These are phyloP conservation scores for Platyrinchus mystaceus DNA, from an alignment of 2,797 vertebrate genomes.

Conservation along the genomic window DNA sequence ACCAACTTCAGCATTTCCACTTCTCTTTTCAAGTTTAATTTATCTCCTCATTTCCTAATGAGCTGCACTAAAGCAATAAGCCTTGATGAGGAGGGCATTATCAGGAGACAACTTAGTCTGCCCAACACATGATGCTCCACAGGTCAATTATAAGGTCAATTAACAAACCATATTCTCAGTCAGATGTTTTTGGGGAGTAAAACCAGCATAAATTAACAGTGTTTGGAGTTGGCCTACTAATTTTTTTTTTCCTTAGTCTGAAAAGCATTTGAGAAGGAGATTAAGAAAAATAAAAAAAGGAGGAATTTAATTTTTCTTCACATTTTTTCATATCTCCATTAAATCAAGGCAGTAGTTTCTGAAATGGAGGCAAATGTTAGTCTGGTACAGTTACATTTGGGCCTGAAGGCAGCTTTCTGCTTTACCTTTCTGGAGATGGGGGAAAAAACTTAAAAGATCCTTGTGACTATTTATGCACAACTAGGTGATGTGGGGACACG, in stretches of 20 bases:
- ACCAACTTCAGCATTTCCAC: not conserved
- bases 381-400: not conserved
- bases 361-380: not conserved
- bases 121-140: not conserved
- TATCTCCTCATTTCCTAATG: not conserved
- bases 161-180: not conserved
- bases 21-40: not conserved
- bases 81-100: not conserved
- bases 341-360: not conserved
- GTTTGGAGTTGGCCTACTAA: not conserved
- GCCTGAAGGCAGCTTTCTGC: not conserved
- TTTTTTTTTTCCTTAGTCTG: not conserved
- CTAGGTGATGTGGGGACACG: rapidly evolving
- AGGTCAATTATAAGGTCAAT: constrained; percentile 23
- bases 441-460: not conserved
- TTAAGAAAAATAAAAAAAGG: not conserved
- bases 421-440: not conserved
- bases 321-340: not conserved
- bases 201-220: not conserved
- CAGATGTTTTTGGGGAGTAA: not conserved
- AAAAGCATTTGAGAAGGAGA: not conserved
- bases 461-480: not conserved
- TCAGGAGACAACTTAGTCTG: not conserved
- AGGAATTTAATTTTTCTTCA: not conserved
- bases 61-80: constrained; percentile 4